Conservation (phyloP, 2,113 vertebrate species). For the Catharus fuscescens region DNA sequence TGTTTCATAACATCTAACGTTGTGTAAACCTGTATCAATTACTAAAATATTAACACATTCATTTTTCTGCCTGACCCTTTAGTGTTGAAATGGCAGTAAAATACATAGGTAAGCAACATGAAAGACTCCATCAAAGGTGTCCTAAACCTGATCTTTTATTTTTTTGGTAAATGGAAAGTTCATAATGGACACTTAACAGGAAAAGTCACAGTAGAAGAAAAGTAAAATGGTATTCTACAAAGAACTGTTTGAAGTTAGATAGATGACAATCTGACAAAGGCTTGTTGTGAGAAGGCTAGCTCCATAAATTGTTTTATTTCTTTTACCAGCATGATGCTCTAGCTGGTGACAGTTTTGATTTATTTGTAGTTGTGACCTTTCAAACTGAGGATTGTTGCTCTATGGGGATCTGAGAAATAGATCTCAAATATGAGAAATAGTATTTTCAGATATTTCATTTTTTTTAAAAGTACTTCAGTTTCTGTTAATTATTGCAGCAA, state of each 20-base stretch:
- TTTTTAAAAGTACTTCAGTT: neutral
- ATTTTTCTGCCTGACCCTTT: neutral
- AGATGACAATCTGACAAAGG: neutral
- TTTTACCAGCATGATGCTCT: neutral
- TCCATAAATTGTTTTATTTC: neutral
- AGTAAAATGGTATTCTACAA: neutral
- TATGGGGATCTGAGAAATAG: neutral
- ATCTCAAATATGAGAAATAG: neutral
- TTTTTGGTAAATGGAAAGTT: neutral
- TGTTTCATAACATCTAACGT: neutral
- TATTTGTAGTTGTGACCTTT: conserved; percentile 14
- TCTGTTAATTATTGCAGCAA: neutral
- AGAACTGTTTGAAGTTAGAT: neutral
- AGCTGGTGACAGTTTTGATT: neutral
- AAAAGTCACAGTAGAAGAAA: neutral
- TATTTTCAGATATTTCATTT: neutral
- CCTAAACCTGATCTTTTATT: neutral
- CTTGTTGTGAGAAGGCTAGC: neutral
- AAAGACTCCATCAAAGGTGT: neutral
- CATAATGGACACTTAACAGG: neutral
- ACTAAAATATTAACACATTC: neutral
- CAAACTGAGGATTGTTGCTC: neutral
- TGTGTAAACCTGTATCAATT: neutral
- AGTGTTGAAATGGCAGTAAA: neutral
- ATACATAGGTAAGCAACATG: neutral